phyloP scores from a whole-genome alignment of 2,797 vertebrate species.

The Pseudocheirus occidentalis region DNA sequence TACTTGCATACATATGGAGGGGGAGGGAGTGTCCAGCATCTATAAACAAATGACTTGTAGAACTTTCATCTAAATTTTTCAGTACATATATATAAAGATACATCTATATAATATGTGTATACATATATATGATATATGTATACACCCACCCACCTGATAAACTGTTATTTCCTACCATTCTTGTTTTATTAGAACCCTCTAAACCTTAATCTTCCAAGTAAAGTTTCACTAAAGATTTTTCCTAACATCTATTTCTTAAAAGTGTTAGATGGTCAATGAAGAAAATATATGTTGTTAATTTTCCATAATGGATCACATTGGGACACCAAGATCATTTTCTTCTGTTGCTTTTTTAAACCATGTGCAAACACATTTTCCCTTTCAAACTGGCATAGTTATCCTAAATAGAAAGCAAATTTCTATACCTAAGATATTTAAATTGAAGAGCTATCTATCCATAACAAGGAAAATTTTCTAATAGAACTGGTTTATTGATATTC shows the following conservation, averaged over 20 bases:
- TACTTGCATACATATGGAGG: too few species aligned
- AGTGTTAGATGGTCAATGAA: neutral
- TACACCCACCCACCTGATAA: too few species aligned
- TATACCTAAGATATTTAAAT: slow-evolving; percentile 35
- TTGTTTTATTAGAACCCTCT: too few species aligned
- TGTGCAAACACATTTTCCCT: neutral
- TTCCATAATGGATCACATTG: slow-evolving; percentile 5
- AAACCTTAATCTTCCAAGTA: neutral
- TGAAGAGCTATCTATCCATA: slow-evolving; percentile 23
- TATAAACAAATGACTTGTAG: too few species aligned
- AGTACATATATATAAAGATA: too few species aligned
- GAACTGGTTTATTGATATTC: slow-evolving; percentile 41
- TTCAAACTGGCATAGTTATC: neutral
- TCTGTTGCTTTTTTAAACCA: neutral
- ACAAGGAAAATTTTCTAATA: slow-evolving; percentile 21
- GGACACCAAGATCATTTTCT: neutral
- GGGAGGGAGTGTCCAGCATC: too few species aligned
- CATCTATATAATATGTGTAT: too few species aligned
- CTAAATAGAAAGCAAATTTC: neutral
- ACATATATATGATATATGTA: too few species aligned
- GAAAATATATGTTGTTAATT: neutral
- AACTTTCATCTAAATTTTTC: too few species aligned
- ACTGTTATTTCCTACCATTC: too few species aligned
- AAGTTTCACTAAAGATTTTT: neutral
- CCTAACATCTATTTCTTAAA: neutral